A percentile compares a stretch with the other conserved stretches of the same genome.
These are phyloP conservation scores for Ceratina calcarata DNA, from an alignment of 1,140 invertebrate genomes.

Conservation along the genomic window DNA sequence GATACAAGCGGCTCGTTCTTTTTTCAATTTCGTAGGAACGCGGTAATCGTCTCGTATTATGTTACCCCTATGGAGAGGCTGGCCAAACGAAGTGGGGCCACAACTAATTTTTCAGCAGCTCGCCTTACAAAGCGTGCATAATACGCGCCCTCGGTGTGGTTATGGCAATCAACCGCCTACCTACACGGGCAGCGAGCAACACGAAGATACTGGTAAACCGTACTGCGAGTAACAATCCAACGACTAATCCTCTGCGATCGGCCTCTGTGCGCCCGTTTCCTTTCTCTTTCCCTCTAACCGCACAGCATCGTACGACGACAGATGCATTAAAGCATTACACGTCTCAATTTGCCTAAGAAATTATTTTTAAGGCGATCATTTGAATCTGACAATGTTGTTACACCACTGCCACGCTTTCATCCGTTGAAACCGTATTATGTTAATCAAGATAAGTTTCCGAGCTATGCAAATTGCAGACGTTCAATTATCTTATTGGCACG, in stretches of 20 bases:
- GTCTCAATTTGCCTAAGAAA: conserved; percentile 47
- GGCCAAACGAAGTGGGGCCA: conserved; percentile 23
- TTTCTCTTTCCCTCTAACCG: neutral
- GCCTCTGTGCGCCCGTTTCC: conserved; percentile 38
- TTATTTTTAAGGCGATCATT: conserved; percentile 34
- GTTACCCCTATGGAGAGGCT: conserved; percentile 42
- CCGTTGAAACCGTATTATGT: neutral
- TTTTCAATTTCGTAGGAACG: conserved; percentile 7
- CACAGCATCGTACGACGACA: conserved; percentile 42
- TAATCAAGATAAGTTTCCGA: conserved; percentile 1
- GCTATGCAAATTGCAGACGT: neutral
- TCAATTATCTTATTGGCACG: neutral
- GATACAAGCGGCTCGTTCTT: neutral
- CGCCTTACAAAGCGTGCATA: conserved; percentile 68
- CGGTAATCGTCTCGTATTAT: conserved; percentile 42
- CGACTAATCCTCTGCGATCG: conserved; percentile 61
- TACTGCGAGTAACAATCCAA: conserved; percentile 46
- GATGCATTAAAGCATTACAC: conserved; percentile 52
- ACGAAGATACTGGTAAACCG: conserved; percentile 49
- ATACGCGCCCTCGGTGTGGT: conserved; percentile 54
- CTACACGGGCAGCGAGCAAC: conserved; percentile 43
- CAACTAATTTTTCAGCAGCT: conserved; percentile 67
- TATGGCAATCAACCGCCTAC: conserved; percentile 63
- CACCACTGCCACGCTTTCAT: neutral
- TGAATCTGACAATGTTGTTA: conserved; percentile 27